Evolutionary conservation across 2,888 invertebrate species (phyloP), one percentile per base, ranked within the genome.

Genomic region (Phengaris alcon): DNA sequence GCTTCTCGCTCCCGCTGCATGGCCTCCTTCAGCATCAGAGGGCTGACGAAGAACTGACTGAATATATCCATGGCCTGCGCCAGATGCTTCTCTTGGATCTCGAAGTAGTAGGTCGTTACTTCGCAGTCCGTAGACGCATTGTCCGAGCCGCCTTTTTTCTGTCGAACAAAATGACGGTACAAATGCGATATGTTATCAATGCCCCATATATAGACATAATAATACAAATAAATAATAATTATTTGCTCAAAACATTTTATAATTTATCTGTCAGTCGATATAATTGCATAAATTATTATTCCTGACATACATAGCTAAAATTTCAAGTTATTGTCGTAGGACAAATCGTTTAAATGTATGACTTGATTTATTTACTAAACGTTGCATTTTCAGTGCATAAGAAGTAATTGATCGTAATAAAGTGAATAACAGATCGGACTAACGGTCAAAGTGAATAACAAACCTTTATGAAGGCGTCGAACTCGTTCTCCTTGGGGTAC

Each of bases 71-170:
- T 93, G 0, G 96, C 96, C 74, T 95, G 95, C 0, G 94, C 93
- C 46, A 98, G 94, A 86, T 97, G 94, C 82, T 96, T 96, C 86
- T 97, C 97, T 76, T 97, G 96, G 79, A 98, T 96, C 85, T 98
- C 98, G 88, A 98, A 98, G 87, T 97, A 96, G 89, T 98, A 98
- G 0, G 96, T 95, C 0, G 98, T 98, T 82, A 95, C 94, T 87
- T 98, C 98, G 86, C 96, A 96, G 84, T 97, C 98, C 0, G 98
- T 98, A 54, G 96, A 95, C 0, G 98, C 98, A 86, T 98, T 98
- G 84, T 96, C 96, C 9, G 95, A 96, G 6, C 98, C 98, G 4
- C 98, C 98, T 85, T 96, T 95, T 94, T 96, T 97, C 93, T 95
- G 85, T 59, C 59, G 76, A 74, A 74, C n/a, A 64, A 10, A 59